Conservation (phyloP, 2,113 vertebrate species). For the Tachycineta bicolor region DNA sequence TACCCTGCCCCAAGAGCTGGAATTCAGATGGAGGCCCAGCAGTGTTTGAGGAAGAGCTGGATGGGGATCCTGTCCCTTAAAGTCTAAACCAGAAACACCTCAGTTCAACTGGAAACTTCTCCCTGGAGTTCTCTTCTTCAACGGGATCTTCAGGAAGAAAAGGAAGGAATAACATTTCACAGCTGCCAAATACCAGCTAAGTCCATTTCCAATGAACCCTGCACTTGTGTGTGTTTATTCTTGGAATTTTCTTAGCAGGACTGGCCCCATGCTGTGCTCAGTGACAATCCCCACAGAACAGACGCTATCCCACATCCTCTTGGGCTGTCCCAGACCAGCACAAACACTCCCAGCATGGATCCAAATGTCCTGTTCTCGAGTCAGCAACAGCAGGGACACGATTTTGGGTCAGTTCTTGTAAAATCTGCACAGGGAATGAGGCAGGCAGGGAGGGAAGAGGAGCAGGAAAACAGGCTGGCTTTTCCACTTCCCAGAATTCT, state of each 20-base stretch:
- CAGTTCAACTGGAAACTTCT: background rate
- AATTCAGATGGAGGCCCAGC: background rate
- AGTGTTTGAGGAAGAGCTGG: background rate
- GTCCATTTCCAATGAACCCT: background rate
- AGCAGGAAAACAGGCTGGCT: background rate
- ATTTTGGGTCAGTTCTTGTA: background rate
- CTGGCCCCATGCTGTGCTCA: background rate
- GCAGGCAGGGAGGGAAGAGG: background rate
- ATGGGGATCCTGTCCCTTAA: background rate
- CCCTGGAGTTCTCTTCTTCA: background rate
- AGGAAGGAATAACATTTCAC: background rate
- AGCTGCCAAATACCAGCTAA: background rate
- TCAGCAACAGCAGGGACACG: background rate
- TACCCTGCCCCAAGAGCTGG: background rate
- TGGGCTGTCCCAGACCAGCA: background rate
- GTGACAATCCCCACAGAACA: background rate
- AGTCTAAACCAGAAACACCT: background rate
- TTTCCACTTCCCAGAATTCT: background rate
- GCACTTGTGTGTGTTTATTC: background rate
- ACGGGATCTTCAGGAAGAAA: background rate
- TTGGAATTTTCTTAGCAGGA: background rate
- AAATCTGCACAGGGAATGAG: background rate
- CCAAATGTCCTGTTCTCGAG: background rate
- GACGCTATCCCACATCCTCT: background rate
- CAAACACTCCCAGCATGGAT: background rate